Percentiles rank a stretch among this genome's conserved stretches.
phyloP scores from a whole-genome alignment of 2,888 invertebrate genomes.

The Anoncus sp. region DNA sequence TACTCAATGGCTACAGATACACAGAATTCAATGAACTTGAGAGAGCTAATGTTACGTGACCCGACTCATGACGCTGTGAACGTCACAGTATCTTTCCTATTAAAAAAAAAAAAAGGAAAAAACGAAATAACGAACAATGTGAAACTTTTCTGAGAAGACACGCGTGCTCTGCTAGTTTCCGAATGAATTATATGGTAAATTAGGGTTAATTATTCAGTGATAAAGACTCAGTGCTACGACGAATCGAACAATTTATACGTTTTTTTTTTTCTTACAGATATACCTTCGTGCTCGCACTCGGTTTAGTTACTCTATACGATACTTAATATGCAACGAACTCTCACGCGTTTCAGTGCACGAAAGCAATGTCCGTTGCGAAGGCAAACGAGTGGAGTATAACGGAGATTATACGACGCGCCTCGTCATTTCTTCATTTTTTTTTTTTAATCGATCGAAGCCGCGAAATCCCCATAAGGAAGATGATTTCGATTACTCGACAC shows the following conservation, averaged over 20 bases:
- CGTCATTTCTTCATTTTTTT: no score
- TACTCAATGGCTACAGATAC: slow-evolving; percentile 50
- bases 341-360: slow-evolving; percentile 44
- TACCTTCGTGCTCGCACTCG: slow-evolving; percentile 25
- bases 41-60: slow-evolving; percentile 35
- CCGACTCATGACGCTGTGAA: background rate
- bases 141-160: background rate
- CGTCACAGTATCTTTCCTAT: no score
- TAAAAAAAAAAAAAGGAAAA: no score
- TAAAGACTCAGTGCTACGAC: background rate
- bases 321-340: slow-evolving; percentile 57
- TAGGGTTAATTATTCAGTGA: background rate
- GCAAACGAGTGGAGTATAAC: slow-evolving; percentile 53
- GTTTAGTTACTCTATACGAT: slow-evolving; percentile 7
- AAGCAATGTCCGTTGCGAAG: slow-evolving; percentile 48
- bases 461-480: slow-evolving; percentile 38
- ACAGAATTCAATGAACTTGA: slow-evolving; percentile 26
- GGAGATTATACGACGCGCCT: slow-evolving; percentile 56
- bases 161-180: no score
- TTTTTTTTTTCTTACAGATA: slow-evolving; percentile 4
- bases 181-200: background rate
- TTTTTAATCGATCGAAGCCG: slow-evolving; percentile 41
- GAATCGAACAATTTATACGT: slow-evolving; percentile 4
- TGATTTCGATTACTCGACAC: background rate
- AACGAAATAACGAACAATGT: no score